Percentiles rank a stretch among this genome's conserved stretches.
Conservation (phyloP, 2,888 invertebrate species). For the Lasioglossum vierecki region DNA sequence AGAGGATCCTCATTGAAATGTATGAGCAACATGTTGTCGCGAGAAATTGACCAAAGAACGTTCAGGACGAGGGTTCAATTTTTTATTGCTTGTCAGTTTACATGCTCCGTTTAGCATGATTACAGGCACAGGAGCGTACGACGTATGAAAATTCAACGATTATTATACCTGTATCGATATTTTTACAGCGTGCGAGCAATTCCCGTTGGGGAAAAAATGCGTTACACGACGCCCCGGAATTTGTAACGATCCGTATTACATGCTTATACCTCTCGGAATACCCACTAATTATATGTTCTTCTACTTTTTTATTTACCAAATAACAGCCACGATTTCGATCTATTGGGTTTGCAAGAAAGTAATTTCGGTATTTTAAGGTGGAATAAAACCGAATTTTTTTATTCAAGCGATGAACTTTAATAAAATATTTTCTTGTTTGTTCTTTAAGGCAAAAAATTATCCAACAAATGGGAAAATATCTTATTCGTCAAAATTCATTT, state of each 20-base stretch:
- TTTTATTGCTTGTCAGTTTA: slow-evolving; percentile 50
- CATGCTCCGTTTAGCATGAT: slow-evolving; percentile 60
- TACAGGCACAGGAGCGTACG: slow-evolving; percentile 22
- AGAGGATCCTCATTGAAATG: slow-evolving; percentile 48
- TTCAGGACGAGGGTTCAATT: slow-evolving; percentile 32
- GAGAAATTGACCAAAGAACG: slow-evolving; percentile 48
- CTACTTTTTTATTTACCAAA: background rate
- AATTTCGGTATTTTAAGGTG: too few relatives aligned
- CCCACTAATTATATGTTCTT: background rate
- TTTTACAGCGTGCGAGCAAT: slow-evolving; percentile 32
- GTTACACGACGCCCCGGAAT: background rate
- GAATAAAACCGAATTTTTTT: too few relatives aligned
- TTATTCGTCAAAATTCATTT: too few relatives aligned
- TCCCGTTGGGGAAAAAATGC: background rate
- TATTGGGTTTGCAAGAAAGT: too few relatives aligned
- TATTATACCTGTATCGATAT: slow-evolving; percentile 44
- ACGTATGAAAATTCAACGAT: slow-evolving; percentile 54
- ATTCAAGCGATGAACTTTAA: too few relatives aligned
- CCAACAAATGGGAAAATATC: too few relatives aligned
- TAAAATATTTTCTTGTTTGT: too few relatives aligned
- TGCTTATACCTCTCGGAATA: background rate
- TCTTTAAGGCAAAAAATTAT: too few relatives aligned
- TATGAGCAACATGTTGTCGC: slow-evolving; percentile 52
- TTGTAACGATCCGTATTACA: slow-evolving; percentile 28
- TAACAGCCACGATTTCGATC: background rate